These are phyloP conservation scores for Tachystola acroxantha DNA, from an alignment of 2,888 invertebrate genomes.

Conservation along the genomic window DNA sequence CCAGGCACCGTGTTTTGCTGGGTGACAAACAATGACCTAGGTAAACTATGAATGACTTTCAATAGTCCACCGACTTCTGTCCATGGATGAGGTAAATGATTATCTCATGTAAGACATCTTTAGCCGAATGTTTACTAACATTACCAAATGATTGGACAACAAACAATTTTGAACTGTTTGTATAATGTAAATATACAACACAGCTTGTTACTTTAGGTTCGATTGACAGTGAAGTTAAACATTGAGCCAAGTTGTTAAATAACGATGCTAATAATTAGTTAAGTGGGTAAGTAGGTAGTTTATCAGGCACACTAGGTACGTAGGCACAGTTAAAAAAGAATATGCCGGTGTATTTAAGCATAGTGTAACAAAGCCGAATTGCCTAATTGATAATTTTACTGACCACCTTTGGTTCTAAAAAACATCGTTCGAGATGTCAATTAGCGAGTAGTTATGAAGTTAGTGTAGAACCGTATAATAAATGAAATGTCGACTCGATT, in stretches of 20 bases:
- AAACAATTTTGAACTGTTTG: constrained; percentile 20
- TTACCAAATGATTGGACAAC: constrained; percentile 30
- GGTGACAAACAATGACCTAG: constrained; percentile 22
- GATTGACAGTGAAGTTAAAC: not conserved
- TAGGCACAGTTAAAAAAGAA: too few species aligned
- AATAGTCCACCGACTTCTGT: constrained; percentile 18
- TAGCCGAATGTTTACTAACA: constrained; percentile 46
- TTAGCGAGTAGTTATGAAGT: too few species aligned
- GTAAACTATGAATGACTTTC: constrained; percentile 15
- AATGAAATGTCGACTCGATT: too few species aligned
- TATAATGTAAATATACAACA: constrained; percentile 14
- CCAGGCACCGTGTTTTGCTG: constrained; percentile 10
- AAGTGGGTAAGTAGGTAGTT: too few species aligned
- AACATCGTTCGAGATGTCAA: too few species aligned
- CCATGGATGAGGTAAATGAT: constrained; percentile 18
- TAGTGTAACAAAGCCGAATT: too few species aligned
- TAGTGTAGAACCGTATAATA: too few species aligned
- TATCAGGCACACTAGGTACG: too few species aligned
- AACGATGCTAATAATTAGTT: too few species aligned
- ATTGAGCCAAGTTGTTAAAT: not conserved
- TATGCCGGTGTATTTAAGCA: too few species aligned
- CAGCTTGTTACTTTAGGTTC: not conserved
- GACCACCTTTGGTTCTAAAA: too few species aligned
- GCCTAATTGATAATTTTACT: too few species aligned
- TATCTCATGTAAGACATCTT: constrained; percentile 29